Base-by-base conservation (phyloP, 2,797 vertebrate species). In the Sparus aurata region DNA sequence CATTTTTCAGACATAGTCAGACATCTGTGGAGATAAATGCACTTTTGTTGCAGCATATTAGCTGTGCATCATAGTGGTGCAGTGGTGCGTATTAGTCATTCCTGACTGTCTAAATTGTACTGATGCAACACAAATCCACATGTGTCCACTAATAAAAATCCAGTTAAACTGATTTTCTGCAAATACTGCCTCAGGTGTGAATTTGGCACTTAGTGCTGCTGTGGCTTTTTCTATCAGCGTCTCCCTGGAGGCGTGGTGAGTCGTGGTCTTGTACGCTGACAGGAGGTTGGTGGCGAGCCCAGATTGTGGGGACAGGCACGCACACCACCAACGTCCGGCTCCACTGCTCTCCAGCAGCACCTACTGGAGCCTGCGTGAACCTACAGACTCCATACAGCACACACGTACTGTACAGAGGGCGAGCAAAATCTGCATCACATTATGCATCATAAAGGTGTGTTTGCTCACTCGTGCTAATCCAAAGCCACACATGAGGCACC, bases 221-320 rank as follows among this genome's bases (percentile, higher is more conserved):
- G 91, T 77, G 86, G 83, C 69, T 86, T 90, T 90, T 87, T 85
- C 87, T 84, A 54, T 88, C 75, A 80, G 85, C 54, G 27, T 87
- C 81, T 89, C 91, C 88, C 87, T 83, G 70, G 69, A 85, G 86
- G 87, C 59, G 49, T 75, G 83, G 63, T 85, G 86, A 89, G 89
- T 85, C 84, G 88, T 86, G 90, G 90, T 90, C 88, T 77, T 77
- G 84, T 91, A 61, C 60, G 92, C 85, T 94, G 94, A 94, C 92
- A 94, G 91, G 81, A 93, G 73, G 65, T 87, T 93, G 93, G 93
- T 92, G 86, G 62, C n/a, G 12, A 89, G 92, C 93, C 92, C 93
- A 92, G 90, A 92, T 69, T 91, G 80, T 83, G 76, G 80, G 63
- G 76, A 85, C 65, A 74, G 45, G 76, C 71, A 60, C 63, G 54